phyloP scores from a whole-genome alignment of 2,888 invertebrate genomes.

The Mythimna vitellina region DNA sequence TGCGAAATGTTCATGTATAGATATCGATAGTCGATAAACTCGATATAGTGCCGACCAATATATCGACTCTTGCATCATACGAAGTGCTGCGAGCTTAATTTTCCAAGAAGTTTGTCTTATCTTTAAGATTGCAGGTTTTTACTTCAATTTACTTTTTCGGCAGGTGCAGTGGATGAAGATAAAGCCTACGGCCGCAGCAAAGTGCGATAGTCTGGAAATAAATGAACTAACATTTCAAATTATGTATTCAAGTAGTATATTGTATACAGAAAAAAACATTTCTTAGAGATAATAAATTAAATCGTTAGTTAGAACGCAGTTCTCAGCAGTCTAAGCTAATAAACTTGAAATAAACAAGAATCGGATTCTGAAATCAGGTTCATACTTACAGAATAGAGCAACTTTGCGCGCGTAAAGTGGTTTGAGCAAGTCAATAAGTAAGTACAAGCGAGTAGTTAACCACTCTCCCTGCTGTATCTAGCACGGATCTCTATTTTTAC shows the following conservation, averaged over 20 bases:
- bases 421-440: conserved; percentile 54
- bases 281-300: conserved; percentile 35
- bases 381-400: conserved; percentile 52
- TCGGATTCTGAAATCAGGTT: conserved; percentile 58
- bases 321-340: conserved; percentile 29
- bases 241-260: no score
- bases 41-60: conserved; percentile 56
- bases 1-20: conserved; percentile 64
- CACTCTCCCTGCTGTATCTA: conserved; percentile 67
- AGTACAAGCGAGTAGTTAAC: conserved; percentile 52
- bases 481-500: conserved; percentile 81
- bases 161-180: conserved; percentile 27
- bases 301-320: conserved; percentile 46
- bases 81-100: conserved; percentile 31
- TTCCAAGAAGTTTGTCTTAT: conserved; percentile 38
- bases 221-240: not conserved
- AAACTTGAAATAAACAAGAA: conserved; percentile 58
- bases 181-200: conserved; percentile 7
- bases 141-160: conserved; percentile 40
- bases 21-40: conserved; percentile 64
- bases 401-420: conserved; percentile 50
- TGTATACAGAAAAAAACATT: not conserved
- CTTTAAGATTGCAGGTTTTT: conserved; percentile 40
- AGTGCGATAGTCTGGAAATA: not conserved
- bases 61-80: conserved; percentile 40